A percentile compares a stretch with the other conserved stretches of the same genome.
Evolutionary conservation across 2,113 vertebrate genomes (phyloP).

Genomic region (Pheucticus melanocephalus): DNA sequence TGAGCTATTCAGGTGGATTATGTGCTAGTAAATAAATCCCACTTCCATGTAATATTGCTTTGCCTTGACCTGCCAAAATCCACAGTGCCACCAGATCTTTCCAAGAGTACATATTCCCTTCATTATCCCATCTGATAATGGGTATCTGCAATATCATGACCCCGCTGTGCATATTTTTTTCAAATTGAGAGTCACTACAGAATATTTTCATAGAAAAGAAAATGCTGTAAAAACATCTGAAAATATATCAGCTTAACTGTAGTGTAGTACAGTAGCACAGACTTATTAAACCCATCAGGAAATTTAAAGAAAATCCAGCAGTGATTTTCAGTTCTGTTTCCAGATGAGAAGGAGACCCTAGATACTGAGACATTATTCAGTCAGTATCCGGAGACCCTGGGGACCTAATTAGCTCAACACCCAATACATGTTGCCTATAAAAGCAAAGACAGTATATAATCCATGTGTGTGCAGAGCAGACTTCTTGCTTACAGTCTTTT

Average conservation of each 20-base stretch:
- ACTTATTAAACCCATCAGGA: neutral
- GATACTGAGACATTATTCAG: neutral
- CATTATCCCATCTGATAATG: neutral
- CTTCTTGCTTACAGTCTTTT: neutral
- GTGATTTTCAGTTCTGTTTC: slow-evolving; percentile 31
- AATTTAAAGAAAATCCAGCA: slow-evolving; percentile 13
- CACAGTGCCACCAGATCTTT: neutral
- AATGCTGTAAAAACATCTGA: neutral
- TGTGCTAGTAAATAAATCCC: neutral
- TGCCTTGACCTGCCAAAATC: neutral
- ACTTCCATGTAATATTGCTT: neutral
- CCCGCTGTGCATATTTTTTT: neutral
- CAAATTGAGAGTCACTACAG: neutral
- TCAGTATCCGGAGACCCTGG: neutral
- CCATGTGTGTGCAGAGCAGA: neutral
- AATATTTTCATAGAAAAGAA: neutral
- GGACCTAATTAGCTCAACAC: slow-evolving; percentile 58
- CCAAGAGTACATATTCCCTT: neutral
- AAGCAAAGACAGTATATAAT: neutral
- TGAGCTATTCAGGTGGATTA: neutral
- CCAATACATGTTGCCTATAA: neutral
- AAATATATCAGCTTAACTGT: neutral
- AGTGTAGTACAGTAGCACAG: neutral
- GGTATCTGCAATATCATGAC: neutral
- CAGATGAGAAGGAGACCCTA: neutral